These are phyloP conservation scores for Phaedon cochleariae DNA, from an alignment of 2,888 invertebrate species.

Conservation along the genomic window DNA sequence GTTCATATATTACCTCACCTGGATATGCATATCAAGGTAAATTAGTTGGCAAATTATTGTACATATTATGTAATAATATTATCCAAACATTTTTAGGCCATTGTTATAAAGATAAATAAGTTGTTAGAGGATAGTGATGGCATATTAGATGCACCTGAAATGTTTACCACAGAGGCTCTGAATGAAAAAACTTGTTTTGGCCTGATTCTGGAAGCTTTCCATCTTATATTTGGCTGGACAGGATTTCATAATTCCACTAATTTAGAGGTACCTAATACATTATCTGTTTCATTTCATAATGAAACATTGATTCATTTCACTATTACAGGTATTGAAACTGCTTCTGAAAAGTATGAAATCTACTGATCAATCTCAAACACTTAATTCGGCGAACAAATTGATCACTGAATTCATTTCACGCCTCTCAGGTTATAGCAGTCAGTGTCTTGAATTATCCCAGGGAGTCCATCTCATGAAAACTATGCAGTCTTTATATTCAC, in stretches of 20 bases:
- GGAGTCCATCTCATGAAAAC: slow-evolving; percentile 67
- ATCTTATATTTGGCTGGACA: slow-evolving; percentile 65
- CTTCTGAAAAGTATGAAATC: slow-evolving; percentile 65
- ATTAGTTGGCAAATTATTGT: too few relatives aligned
- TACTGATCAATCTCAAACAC: slow-evolving; percentile 47
- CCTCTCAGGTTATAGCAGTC: slow-evolving; percentile 63
- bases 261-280: slow-evolving; percentile 38
- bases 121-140: slow-evolving; percentile 66
- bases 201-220: slow-evolving; percentile 59
- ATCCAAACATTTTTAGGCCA: slow-evolving; percentile 53
- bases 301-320: background rate
- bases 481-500: slow-evolving; percentile 63
- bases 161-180: slow-evolving; percentile 65
- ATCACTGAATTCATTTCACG: slow-evolving; percentile 58
- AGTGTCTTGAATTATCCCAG: slow-evolving; percentile 66
- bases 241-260: slow-evolving; percentile 59
- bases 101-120: slow-evolving; percentile 51
- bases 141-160: slow-evolving; percentile 66
- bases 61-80: too few relatives aligned
- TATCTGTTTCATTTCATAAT: background rate
- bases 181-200: slow-evolving; percentile 62
- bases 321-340: slow-evolving; percentile 57
- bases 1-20: slow-evolving; percentile 62
- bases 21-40: slow-evolving; percentile 47
- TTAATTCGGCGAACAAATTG: slow-evolving; percentile 54